Evolutionary conservation across 1,140 invertebrate species (phyloP).

Genomic region (Apocrypta bakeri): DNA sequence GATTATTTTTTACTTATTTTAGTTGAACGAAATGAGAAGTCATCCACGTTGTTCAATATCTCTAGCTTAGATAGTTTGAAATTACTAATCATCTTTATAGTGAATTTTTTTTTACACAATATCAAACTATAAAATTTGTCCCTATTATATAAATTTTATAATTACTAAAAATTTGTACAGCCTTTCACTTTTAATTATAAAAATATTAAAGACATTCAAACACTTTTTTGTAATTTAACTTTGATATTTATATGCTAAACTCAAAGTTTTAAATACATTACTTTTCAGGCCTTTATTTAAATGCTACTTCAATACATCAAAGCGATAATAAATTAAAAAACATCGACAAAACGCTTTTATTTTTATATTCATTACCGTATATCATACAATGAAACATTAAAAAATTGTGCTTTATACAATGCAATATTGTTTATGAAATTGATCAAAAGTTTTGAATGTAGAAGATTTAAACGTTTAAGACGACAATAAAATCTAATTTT

Average conservation of each 20-base stretch:
- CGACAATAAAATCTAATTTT: background rate
- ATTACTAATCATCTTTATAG: background rate
- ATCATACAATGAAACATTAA: background rate
- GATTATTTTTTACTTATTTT: constrained; percentile 19
- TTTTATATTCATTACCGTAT: background rate
- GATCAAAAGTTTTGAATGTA: background rate
- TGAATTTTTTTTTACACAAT: background rate
- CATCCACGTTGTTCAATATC: constrained; percentile 14
- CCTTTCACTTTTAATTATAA: constrained; percentile 20
- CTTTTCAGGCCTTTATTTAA: constrained; percentile 8
- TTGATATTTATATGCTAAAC: constrained; percentile 1
- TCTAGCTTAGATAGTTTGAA: background rate
- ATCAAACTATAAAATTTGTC: background rate
- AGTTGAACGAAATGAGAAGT: constrained; percentile 39
- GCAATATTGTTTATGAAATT: background rate
- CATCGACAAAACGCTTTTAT: background rate
- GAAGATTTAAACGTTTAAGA: background rate
- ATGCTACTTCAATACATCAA: background rate
- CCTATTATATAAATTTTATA: constrained; percentile 9
- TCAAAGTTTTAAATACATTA: constrained; percentile 21
- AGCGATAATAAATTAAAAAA: background rate
- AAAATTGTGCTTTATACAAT: background rate
- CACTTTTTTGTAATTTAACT: constrained; percentile 15
- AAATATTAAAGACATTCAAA: constrained; percentile 41
- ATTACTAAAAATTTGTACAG: background rate